These are phyloP conservation scores for Pyrrhia umbra DNA, from an alignment of 2,888 invertebrate species.

Conservation along the genomic window DNA sequence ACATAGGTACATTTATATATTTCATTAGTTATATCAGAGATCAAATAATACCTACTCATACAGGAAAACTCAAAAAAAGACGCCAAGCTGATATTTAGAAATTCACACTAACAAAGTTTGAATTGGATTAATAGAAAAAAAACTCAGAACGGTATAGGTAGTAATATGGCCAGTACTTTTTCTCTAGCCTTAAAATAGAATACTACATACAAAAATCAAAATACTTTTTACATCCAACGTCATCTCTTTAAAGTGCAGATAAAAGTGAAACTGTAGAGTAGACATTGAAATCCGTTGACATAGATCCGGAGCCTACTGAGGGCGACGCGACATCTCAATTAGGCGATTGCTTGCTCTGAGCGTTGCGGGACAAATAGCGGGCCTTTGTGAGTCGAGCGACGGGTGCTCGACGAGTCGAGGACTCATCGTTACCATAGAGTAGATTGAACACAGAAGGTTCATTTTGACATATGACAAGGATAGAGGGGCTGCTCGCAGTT, in stretches of 20 bases:
- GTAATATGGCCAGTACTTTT: no score
- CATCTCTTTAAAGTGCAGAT: conserved; percentile 10
- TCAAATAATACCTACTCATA: no score
- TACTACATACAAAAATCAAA: no score
- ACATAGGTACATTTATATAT: no score
- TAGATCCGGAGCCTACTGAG: conserved; percentile 63
- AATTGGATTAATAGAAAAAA: no score
- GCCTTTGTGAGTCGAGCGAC: conserved; percentile 71
- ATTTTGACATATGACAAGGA: neutral
- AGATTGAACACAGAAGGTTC: conserved; percentile 20
- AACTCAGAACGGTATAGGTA: no score
- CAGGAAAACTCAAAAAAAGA: no score
- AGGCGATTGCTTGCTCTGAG: conserved; percentile 81
- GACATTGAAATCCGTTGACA: conserved; percentile 68
- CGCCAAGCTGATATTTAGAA: no score
- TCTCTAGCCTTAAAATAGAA: no score
- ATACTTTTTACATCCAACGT: conserved; percentile 25
- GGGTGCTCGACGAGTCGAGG: conserved; percentile 56
- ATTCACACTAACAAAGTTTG: no score
- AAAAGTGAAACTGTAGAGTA: conserved; percentile 52
- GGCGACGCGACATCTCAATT: conserved; percentile 79
- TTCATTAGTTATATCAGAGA: no score
- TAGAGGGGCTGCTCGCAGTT: no score
- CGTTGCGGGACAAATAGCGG: conserved; percentile 84
- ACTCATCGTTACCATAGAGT: conserved; percentile 44